Base-by-base conservation (phyloP, 2,888 invertebrate genomes). In the Caenorhabditis auriculariae region DNA sequence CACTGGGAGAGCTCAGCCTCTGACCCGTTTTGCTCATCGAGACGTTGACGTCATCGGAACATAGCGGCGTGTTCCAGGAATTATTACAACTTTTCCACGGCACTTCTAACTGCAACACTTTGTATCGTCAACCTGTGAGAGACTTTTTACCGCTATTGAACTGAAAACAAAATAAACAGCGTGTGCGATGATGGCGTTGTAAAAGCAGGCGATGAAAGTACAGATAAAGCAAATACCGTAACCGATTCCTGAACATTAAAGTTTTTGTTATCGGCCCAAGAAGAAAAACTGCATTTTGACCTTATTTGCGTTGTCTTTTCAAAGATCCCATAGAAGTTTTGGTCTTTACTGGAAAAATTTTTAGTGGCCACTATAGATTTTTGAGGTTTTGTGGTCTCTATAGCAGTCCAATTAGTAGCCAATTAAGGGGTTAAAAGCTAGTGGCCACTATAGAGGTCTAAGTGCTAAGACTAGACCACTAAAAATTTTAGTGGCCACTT, bases 121-220 rank as follows among this genome's bases (percentile, higher is more conserved):
- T 26, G 9, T 19, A 24, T 41, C 12, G 15, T 12, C 19, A 41
- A 15, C 9, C 41, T n/a, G 19, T 9, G 41, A 41, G 9, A 41
- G n/a, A n/a, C n/a, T n/a, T n/a, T n/a, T n/a, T n/a, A 77, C 77
- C 46, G 76, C 66, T 35, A 78, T 38, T 69, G 91, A 91, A 15
- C 90, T 89, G 75, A 91, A 87, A 69, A 91, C 86, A 84, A 91
- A 92, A 85, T 91, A 92, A 51, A 92, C 89, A 42, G 93, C 92
- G 91, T 93, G 93, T 44, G 92, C 91, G 80, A 94, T 93, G 83
- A 94, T 91, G 46, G 93, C 93, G 85, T 94, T 94, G 86, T 94
- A 94, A 85, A 92, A 93, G 89, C 93, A 93, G 74, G 91, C 91
- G 88, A 86, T 83, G 86, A 93, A 94, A 82, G 93, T 87, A 84